Conservation (phyloP, 2,113 vertebrate species). For the Tachysurus vachellii region DNA sequence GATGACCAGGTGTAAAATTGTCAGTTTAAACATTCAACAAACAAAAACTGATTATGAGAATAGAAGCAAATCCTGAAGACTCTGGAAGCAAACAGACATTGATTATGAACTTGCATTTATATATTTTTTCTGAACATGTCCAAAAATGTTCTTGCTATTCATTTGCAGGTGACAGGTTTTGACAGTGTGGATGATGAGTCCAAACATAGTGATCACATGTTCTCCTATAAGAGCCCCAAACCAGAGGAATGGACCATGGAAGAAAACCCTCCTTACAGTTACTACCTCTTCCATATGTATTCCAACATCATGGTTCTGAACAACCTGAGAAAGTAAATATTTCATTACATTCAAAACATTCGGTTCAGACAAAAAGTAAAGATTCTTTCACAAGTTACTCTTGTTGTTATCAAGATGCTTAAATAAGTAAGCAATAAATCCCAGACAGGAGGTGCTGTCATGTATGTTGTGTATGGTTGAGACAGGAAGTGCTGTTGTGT, state of each 20-base stretch:
- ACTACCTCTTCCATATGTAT: slow-evolving; percentile 98
- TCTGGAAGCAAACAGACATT: not conserved
- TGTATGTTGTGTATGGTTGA: not conserved
- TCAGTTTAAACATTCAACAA: not conserved
- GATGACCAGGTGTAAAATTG: not conserved
- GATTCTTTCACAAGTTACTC: not conserved
- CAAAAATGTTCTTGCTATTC: not conserved
- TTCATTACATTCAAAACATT: not conserved
- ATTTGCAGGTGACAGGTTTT: slow-evolving; percentile 89
- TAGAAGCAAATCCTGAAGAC: not conserved
- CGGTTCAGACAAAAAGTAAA: not conserved
- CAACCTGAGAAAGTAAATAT: slow-evolving; percentile 90
- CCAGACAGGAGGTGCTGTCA: not conserved
- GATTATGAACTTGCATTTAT: not conserved
- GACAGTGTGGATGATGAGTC: slow-evolving; percentile 99
- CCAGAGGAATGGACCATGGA: slow-evolving; percentile 87
- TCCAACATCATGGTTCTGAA: slow-evolving; percentile 98
- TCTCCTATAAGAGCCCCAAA: slow-evolving; percentile 91
- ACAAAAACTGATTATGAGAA: not conserved
- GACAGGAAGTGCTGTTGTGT: not conserved
- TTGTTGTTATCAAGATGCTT: not conserved
- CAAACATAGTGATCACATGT: slow-evolving; percentile 97
- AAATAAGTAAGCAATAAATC: not conserved
- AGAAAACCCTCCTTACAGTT: slow-evolving; percentile 94
- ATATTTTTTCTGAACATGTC: not conserved